Base-by-base conservation (phyloP, 2,888 invertebrate genomes). In the Brachyopa scutellaris region DNA sequence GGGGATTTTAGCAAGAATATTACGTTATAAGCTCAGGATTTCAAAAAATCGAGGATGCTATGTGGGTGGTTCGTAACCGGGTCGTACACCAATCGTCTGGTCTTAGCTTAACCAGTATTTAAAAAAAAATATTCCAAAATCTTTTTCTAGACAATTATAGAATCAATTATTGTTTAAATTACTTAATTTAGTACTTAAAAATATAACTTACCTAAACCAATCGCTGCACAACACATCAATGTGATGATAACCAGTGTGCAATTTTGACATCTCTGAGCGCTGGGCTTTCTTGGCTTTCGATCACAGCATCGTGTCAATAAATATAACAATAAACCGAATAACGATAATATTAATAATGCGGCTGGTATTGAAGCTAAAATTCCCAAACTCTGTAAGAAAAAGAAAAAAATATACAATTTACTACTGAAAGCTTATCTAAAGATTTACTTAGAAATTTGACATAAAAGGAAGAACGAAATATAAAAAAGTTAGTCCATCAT, bases 251-350 rank as follows among this genome's bases (percentile, higher is more conserved):
- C 88, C 86, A 91, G 84, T 36, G 90, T 88, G 74, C 90, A 91
- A 84, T 90, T 91, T 85, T 90, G 91, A 85, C 91, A 91, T 66
- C 90, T 87, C 85, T 90, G 90, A 23, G 90, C 88, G 76, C 89
- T 89, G 67, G 89, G 87, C 78, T 91, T 96, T 66, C 97, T 93
- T 86, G 96, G 96, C 91, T 97, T 97, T 87, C 97, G 94, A 92
- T 97, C 97, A 93, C 98, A 98, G 92, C 98, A 98, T 92, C 98
- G 93, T 87, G 97, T 97, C 89, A 98, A 94, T 89, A 98, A 93
- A 92, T 98, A 98, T 87, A 98, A 94, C 86, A 98, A 93, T 87
- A 98, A 93, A 64, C 97, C 94, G 84, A 97, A 93, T 86, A 98
- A 92, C 11, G 97, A 97, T 82, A 98, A 92, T 87, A 98, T 97